Evolutionary conservation across 2,888 invertebrate species (phyloP).

Genomic region (Apeira syringaria): DNA sequence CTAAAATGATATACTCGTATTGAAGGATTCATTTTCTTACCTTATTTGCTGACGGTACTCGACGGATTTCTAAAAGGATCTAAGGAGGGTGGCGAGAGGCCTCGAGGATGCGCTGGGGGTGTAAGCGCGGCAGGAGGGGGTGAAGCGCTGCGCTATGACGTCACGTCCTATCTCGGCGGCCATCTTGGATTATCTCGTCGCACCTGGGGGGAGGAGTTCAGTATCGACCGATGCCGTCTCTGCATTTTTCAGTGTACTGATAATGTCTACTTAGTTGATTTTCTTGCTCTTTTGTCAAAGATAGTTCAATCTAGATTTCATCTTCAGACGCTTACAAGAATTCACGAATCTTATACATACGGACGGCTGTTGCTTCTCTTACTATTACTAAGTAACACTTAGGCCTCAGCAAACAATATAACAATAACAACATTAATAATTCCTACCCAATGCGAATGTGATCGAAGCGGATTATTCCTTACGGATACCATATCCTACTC

Average conservation of each 20-base stretch:
- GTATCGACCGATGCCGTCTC: conserved; percentile 72
- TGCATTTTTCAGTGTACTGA: conserved; percentile 74
- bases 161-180: conserved; percentile 84
- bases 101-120: conserved; percentile 71
- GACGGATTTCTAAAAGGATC: conserved; percentile 79
- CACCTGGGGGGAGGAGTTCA: conserved; percentile 76
- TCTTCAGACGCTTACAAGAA: not conserved
- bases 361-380: not conserved
- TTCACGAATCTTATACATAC: not conserved
- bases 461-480: too few relatives aligned
- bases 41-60: conserved; percentile 53
- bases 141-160: conserved; percentile 73
- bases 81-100: conserved; percentile 81
- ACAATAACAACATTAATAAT: too few relatives aligned
- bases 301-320: conserved; percentile 6
- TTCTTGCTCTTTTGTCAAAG: conserved; percentile 21
- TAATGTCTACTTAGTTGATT: conserved; percentile 47
- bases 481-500: too few relatives aligned
- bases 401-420: too few relatives aligned
- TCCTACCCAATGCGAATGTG: too few relatives aligned
- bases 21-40: conserved; percentile 3
- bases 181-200: conserved; percentile 84
- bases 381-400: too few relatives aligned
- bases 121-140: conserved; percentile 42
- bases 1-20: too few relatives aligned